These are phyloP conservation scores for Sceliomorpha sp. DNA, from an alignment of 2,888 invertebrate genomes.

Conservation along the genomic window DNA sequence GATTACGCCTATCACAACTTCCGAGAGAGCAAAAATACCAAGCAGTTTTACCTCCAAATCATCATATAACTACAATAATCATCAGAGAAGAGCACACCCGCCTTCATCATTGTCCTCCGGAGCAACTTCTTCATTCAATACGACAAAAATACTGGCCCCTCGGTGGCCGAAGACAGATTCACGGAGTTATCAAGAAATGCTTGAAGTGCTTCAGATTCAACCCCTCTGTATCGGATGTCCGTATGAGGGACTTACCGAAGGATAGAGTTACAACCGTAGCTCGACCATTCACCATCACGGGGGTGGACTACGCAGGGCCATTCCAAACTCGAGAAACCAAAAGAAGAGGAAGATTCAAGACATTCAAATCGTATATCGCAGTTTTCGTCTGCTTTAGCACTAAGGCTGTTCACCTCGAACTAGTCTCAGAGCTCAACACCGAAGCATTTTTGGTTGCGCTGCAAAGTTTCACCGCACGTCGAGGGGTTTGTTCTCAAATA, in stretches of 20 bases:
- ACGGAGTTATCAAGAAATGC: slow-evolving; percentile 18
- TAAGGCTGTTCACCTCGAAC: slow-evolving; percentile 2
- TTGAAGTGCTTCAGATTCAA: slow-evolving; percentile 25
- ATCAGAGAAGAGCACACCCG: slow-evolving; percentile 4
- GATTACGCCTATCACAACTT: background rate
- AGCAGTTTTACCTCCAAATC: slow-evolving; percentile 1
- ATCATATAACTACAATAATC: slow-evolving; percentile 5
- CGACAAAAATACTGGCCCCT: slow-evolving; percentile 15
- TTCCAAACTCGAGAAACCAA: no score
- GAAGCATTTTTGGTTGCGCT: slow-evolving; percentile 4
- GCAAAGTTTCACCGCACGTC: background rate
- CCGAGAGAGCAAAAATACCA: slow-evolving; percentile 3
- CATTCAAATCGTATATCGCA: background rate
- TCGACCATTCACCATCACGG: slow-evolving; percentile 13
- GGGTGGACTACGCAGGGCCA: slow-evolving; percentile 40
- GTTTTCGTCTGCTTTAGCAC: no score
- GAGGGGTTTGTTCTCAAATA: background rate
- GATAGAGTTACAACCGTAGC: slow-evolving; percentile 4
- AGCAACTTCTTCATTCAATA: slow-evolving; percentile 7
- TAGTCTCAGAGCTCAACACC: background rate
- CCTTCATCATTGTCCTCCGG: slow-evolving; percentile 14
- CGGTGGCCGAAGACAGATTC: slow-evolving; percentile 15
- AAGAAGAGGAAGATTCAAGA: slow-evolving; percentile 2
- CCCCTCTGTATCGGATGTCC: slow-evolving; percentile 17
- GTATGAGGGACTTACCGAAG: slow-evolving; percentile 23